A percentile compares a stretch with the other conserved stretches of the same genome.
These are phyloP conservation scores for Epizoanthus ramosus DNA, from an alignment of 92 coral and sea anemone species.

Conservation along the genomic window DNA sequence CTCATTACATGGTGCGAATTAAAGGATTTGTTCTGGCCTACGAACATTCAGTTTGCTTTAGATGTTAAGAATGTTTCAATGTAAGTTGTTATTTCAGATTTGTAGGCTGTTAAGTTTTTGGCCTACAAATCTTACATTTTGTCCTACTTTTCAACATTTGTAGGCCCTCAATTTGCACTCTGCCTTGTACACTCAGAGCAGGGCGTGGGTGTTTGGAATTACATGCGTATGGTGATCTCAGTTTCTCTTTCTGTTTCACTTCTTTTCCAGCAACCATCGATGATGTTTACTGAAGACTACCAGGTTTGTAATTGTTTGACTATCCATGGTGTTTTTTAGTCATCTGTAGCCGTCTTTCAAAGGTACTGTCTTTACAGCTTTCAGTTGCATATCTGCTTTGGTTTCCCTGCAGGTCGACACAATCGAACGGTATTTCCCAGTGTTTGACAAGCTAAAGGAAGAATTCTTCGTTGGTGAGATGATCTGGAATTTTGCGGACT, in stretches of 20 bases:
- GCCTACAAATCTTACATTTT: no score
- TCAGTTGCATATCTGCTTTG: neutral
- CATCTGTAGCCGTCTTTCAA: neutral
- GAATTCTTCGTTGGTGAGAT: slow-evolving; percentile 95
- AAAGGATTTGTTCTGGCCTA: no score
- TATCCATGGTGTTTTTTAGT: no score
- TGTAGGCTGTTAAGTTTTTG: no score
- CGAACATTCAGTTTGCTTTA: no score
- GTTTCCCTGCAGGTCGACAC: slow-evolving; percentile 80
- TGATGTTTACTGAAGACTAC: slow-evolving; percentile 97
- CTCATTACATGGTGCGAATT: no score
- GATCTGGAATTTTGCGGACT: slow-evolving; percentile 99
- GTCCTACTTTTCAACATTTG: no score
- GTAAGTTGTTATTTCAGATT: no score
- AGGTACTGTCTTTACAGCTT: neutral
- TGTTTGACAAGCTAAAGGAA: slow-evolving; percentile 92
- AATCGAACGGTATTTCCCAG: slow-evolving; percentile 92
- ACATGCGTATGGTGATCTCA: no score
- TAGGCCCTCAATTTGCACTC: no score
- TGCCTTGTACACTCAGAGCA: neutral
- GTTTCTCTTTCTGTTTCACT: neutral
- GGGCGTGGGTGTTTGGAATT: neutral
- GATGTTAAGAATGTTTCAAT: no score
- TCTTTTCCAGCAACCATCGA: slow-evolving; percentile 78
- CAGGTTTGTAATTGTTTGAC: slow-evolving; percentile 63